phyloP scores from a whole-genome alignment of 37 sponge, comb jelly and placozoan genomes.

The Sycon ciliatum region DNA sequence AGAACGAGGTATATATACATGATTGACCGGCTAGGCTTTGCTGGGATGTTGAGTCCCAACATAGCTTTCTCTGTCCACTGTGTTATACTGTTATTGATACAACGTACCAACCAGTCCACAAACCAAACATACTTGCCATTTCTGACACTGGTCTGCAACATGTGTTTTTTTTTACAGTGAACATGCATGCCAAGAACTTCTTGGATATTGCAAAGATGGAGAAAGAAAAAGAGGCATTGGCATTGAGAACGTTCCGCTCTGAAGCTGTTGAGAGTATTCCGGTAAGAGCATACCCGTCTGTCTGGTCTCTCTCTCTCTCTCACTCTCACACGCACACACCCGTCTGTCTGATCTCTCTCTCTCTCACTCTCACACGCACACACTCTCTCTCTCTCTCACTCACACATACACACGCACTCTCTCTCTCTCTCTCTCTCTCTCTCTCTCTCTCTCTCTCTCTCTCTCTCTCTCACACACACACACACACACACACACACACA shows the following conservation, averaged over 20 bases:
- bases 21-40: background rate
- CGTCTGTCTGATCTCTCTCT: too few species aligned
- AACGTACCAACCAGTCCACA: slow-evolving; percentile 11
- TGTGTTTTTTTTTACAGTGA: background rate
- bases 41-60: background rate
- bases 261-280: too few species aligned
- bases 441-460: background rate
- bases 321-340: too few species aligned
- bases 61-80: background rate
- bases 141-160: background rate
- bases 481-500: background rate
- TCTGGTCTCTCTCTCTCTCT: background rate
- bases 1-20: slow-evolving; percentile 53
- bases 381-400: too few species aligned
- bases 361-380: too few species aligned
- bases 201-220: slow-evolving; percentile 61
- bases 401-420: too few species aligned
- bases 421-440: background rate
- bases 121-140: background rate
- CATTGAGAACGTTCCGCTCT: slow-evolving; percentile 36
- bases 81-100: too few species aligned
- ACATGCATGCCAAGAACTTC: slow-evolving; percentile 30
- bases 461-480: background rate
- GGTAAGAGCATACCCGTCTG: too few species aligned
- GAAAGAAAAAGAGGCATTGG: slow-evolving; percentile 57